Conservation (phyloP, 2,888 invertebrate genomes). For the Argynnis bischoffii region DNA sequence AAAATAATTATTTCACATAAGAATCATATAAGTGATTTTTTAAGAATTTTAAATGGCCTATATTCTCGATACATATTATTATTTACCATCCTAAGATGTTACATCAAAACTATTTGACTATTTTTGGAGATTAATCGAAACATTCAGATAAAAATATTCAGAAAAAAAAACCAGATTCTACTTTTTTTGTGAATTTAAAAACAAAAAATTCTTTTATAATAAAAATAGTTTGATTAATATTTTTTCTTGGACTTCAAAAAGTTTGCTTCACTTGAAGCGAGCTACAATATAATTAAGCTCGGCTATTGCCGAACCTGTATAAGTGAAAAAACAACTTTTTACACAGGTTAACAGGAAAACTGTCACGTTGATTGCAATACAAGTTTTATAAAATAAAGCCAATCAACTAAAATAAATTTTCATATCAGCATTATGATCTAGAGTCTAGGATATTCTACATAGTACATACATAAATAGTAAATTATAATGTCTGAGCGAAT, state of each 20-base stretch:
- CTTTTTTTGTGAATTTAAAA: not conserved
- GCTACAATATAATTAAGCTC: constrained; percentile 8
- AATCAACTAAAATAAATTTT: constrained; percentile 16
- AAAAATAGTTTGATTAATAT: not conserved
- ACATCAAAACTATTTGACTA: not conserved
- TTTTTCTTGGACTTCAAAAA: constrained; percentile 5
- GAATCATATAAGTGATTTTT: too few species aligned
- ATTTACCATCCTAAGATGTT: constrained; percentile 3
- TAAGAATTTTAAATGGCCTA: too few species aligned
- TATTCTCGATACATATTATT: too few species aligned
- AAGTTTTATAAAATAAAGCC: constrained; percentile 5
- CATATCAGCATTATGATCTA: not conserved
- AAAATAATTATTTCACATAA: too few species aligned
- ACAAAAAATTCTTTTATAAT: not conserved
- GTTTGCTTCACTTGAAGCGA: constrained; percentile 4
- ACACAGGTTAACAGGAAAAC: constrained; percentile 19
- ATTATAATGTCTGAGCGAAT: too few species aligned
- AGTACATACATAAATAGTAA: too few species aligned
- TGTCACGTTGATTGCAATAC: constrained; percentile 17
- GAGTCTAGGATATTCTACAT: too few species aligned
- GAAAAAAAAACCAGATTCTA: too few species aligned
- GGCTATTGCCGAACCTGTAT: not conserved
- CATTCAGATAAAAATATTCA: too few species aligned
- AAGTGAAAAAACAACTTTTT: constrained; percentile 18
- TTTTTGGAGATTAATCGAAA: too few species aligned